Evolutionary conservation across 2,797 vertebrate species (phyloP), one percentile per base, ranked within the genome.

Genomic region (Florisuga fusca): DNA sequence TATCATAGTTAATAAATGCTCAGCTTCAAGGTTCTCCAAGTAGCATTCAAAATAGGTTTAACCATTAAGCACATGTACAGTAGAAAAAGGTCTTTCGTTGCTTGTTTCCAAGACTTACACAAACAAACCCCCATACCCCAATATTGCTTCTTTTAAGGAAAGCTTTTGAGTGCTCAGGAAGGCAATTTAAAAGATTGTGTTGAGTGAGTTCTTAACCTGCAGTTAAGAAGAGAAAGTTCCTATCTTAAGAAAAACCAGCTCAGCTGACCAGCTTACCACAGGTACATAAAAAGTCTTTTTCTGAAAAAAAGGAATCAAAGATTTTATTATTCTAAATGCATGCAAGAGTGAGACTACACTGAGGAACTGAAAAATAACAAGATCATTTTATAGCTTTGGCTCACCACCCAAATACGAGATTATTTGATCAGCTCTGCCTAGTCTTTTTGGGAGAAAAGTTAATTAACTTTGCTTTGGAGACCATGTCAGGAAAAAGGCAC

Each of bases 251-350:
- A 55, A 74, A 94, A 78, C 41, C 36, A 57, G 55, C 55, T 85
- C 71, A 93, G 43, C 43, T 87, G 62, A 90, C 46, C 87, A 78
- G 58, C 27, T 87, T 51, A 91, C 29, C 43, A 77, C 46, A 81
- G 50, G 53, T 55, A 66, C 16, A 41, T 3, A 89, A 94, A 76
- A 62, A 86, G 38, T 29, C n/a, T 54, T 73, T 75, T 75, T 75
- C 90, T 86, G 54, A 77, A 69, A 79, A 23, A 34, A 66, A 79
- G 12, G 22, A 78, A 74, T 46, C 63, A 82, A 50, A 73, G 22
- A 79, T 20, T 45, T 3, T 4, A 57, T 1, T 0, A 36, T 41
- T 50, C 61, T 77, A 84, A 87, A 67, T 8, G n/a, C 66, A 68
- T 3, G 29, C 33, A 69, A 69, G 13, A 55, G 3, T 4, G 10